Evolutionary conservation across 1,140 invertebrate species (phyloP).

Genomic region (Heliothis virescens): DNA sequence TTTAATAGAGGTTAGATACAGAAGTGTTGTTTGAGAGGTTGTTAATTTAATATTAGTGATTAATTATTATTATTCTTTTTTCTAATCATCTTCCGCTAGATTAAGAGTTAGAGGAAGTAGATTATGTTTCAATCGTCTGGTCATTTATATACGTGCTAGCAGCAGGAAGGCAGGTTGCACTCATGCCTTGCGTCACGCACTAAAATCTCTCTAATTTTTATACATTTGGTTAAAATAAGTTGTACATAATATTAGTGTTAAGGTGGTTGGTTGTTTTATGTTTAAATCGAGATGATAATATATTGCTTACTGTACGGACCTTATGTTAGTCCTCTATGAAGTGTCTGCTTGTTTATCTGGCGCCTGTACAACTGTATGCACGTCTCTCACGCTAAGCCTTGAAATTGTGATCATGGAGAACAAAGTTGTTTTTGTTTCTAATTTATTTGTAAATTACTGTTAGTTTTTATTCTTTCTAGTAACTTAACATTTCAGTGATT

Average conservation of each 20-base stretch:
- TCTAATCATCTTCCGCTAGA: slow-evolving; percentile 69
- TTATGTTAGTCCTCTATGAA: slow-evolving; percentile 50
- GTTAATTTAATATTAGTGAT: slow-evolving; percentile 77
- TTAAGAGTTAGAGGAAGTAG: slow-evolving; percentile 56
- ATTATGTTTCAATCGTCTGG: slow-evolving; percentile 64
- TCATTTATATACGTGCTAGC: slow-evolving; percentile 65
- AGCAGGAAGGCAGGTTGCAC: slow-evolving; percentile 52
- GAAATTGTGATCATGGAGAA: slow-evolving; percentile 80
- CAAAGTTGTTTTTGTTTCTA: slow-evolving; percentile 86
- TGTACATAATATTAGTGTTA: slow-evolving; percentile 72
- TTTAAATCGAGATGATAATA: slow-evolving; percentile 76
- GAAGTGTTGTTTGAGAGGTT: slow-evolving; percentile 79
- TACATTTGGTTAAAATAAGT: slow-evolving; percentile 66
- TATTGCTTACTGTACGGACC: slow-evolving; percentile 68
- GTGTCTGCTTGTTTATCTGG: slow-evolving; percentile 63
- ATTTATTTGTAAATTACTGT: slow-evolving; percentile 85
- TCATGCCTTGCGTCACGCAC: slow-evolving; percentile 65
- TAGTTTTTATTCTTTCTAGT: slow-evolving; percentile 72
- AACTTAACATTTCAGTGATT: slow-evolving; percentile 53
- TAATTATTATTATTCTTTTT: slow-evolving; percentile 65
- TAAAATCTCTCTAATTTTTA: slow-evolving; percentile 82
- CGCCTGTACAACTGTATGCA: slow-evolving; percentile 2
- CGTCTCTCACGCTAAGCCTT: slow-evolving; percentile 56
- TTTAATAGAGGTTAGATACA: slow-evolving; percentile 82
- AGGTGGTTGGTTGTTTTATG: slow-evolving; percentile 77